Conservation (phyloP, 2,797 vertebrate species). For the Sebastes taczanowskii region DNA sequence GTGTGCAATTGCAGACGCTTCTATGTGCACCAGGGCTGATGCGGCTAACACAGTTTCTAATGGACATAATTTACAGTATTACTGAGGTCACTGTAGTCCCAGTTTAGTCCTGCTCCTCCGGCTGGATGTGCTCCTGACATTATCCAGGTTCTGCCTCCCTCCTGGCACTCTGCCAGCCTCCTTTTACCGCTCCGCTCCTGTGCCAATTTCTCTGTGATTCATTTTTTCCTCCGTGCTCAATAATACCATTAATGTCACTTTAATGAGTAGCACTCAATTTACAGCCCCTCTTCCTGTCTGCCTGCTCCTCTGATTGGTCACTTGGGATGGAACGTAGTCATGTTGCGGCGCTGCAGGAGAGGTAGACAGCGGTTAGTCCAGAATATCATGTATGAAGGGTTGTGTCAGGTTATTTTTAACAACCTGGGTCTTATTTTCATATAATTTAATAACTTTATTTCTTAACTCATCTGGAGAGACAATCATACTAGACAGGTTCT, state of each 20-base stretch:
- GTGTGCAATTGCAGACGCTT: not conserved
- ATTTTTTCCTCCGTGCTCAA: conserved; percentile 64
- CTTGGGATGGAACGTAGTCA: conserved; percentile 41
- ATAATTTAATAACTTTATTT: not conserved
- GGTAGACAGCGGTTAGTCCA: not conserved
- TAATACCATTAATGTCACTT: conserved; percentile 76
- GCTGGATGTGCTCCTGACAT: conserved; percentile 43
- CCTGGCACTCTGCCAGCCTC: conserved; percentile 54
- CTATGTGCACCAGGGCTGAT: not conserved
- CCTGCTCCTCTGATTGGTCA: conserved; percentile 58
- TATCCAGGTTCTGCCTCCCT: conserved; percentile 54
- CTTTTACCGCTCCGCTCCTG: conserved; percentile 39
- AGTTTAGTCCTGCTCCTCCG: not conserved
- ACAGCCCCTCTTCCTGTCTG: conserved; percentile 59
- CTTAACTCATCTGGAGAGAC: not conserved
- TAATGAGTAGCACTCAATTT: conserved; percentile 74
- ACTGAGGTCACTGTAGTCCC: conserved; percentile 11
- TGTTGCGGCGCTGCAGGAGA: conserved; percentile 27
- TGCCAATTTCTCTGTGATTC: conserved; percentile 63
- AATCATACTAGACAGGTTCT: not conserved
- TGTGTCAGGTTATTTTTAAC: not conserved
- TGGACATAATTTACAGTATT: not conserved
- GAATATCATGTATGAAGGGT: not conserved
- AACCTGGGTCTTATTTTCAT: not conserved
- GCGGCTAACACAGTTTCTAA: conserved; percentile 5